Base-by-base conservation (phyloP, 2,888 invertebrate genomes). In the Phania funesta region DNA sequence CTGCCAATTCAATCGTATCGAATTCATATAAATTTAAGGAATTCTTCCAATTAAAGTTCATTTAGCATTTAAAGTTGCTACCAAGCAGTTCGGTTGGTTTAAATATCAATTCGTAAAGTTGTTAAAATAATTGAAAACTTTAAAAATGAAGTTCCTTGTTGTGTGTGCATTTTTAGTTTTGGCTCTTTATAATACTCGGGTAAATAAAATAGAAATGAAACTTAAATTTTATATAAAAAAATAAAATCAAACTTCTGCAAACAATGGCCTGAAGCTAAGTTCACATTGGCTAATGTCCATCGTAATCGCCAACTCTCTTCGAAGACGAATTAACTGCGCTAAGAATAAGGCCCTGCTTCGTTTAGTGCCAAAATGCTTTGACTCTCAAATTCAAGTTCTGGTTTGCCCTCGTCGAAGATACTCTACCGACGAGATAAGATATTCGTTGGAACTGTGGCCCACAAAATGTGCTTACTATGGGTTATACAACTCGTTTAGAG, bases 121-220 rank as follows among this genome's bases (percentile, higher is more conserved):
- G 4, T 9, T 24, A 56, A 32, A 76, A 75, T 48, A 22, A 41
- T 22, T 4, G n/a, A 13, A 50, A 56, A 44, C 11, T 13, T 6
- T 16, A n/a, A 81, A 77, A 29, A 83, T 83, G 83, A 80, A 81
- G 35, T 67, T 81, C 24, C 20, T 81, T 9, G 41, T 58, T 56
- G 75, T 79, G 9, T 32, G 78, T 54, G 70, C 58, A 24, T 52
- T 83, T 52, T 9, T 83, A 41, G 20, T 56, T 13, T 29, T 75
- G 35, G 74, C 81, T 3, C 65, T 68, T 20, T 32, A 16, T 4
- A 79, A 38, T 64, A 52, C 58, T 1, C 68, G 50, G 83, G 83
- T 83, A 81, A 60, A 80, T 52, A 48, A 35, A 56, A 64, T 29
- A 24, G 35, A 74, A 62, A 29, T 26, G 13, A 54, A 44, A 52